Conservation (phyloP, 2,888 invertebrate species). For the Drepanosiphum platanoidis region DNA sequence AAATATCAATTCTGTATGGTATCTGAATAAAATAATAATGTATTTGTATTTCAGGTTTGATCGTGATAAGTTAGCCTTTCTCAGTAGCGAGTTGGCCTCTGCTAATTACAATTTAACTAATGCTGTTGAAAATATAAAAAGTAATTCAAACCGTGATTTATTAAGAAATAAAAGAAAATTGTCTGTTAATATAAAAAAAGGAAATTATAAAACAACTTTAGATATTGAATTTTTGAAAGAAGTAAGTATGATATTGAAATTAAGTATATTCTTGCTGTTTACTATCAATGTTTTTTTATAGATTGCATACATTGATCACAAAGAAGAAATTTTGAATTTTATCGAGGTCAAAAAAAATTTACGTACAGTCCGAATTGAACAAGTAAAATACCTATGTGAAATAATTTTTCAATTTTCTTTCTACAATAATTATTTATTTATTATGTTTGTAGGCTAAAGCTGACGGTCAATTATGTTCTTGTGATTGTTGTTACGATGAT, state of each 20-base stretch:
- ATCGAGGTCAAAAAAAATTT: conserved; percentile 64
- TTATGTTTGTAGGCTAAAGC: conserved; percentile 66
- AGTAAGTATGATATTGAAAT: not conserved
- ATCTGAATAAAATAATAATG: not conserved
- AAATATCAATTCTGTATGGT: not conserved
- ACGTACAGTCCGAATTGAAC: conserved; percentile 64
- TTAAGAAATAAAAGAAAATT: conserved; percentile 22
- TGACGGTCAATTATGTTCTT: conserved; percentile 68
- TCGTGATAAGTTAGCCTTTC: not conserved
- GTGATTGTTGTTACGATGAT: conserved; percentile 72
- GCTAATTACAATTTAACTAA: not conserved
- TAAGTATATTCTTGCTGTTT: not conserved
- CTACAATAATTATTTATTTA: not conserved
- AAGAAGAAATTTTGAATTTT: conserved; percentile 65
- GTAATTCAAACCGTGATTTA: not conserved
- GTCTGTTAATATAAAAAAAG: not conserved
- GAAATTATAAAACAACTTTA: not conserved
- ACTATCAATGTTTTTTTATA: conserved; percentile 62
- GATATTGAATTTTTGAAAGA: conserved; percentile 59
- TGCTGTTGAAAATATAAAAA: not conserved
- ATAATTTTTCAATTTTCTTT: not conserved
- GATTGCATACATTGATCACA: conserved; percentile 66
- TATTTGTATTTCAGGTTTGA: not conserved
- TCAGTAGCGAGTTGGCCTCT: not conserved
- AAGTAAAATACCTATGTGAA: conserved; percentile 33